Evolutionary conservation across 1,140 invertebrate genomes (phyloP).

Genomic region (Drosophila pectinifera): DNA sequence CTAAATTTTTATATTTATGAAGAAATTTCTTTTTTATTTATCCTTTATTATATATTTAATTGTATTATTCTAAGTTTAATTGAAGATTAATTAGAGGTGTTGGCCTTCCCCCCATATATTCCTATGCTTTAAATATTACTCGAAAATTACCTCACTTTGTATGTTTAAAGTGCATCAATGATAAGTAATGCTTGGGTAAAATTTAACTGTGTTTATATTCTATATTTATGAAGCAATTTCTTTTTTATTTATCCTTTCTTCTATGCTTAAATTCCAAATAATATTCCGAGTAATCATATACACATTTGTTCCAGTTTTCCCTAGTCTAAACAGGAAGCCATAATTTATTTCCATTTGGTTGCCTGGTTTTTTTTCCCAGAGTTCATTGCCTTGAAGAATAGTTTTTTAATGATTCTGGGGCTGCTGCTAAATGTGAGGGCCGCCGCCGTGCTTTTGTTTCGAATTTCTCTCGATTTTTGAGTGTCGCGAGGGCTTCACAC

Average conservation of each 20-base stretch:
- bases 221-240: background rate
- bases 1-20: too few species aligned
- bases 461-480: constrained; percentile 19
- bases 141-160: too few species aligned
- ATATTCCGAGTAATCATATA: background rate
- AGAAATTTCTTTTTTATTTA: too few species aligned
- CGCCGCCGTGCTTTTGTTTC: constrained; percentile 14
- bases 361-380: background rate
- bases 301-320: background rate
- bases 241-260: background rate
- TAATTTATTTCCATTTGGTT: constrained; percentile 1
- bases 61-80: constrained; percentile 14
- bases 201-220: background rate
- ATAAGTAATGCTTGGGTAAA: background rate
- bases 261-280: background rate
- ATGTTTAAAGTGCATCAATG: too few species aligned
- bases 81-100: too few species aligned
- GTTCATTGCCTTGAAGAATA: constrained; percentile 6
- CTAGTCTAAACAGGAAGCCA: constrained; percentile 12
- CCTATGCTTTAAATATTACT: background rate
- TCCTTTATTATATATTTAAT: too few species aligned
- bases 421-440: background rate
- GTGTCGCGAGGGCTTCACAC: constrained; percentile 20
- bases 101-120: background rate
- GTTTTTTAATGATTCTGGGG: constrained; percentile 33